Conservation (phyloP, 2,113 vertebrate genomes). For the Podilymbus podiceps region DNA sequence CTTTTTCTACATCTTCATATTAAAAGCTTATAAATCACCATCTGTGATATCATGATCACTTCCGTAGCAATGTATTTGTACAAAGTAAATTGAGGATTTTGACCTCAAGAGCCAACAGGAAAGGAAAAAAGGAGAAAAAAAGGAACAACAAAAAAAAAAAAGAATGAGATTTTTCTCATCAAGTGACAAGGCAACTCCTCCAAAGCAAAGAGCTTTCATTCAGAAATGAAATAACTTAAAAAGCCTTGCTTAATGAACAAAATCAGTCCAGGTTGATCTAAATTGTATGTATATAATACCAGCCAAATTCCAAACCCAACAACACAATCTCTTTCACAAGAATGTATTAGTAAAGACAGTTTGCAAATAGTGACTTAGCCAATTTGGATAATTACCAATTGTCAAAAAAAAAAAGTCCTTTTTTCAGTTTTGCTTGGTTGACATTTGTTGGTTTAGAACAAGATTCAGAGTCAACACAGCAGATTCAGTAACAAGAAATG, state of each 20-base stretch:
- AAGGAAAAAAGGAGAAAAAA: not conserved
- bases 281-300: not conserved
- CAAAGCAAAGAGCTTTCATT: not conserved
- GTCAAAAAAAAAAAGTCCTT: not conserved
- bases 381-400: not conserved
- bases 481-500: conserved; percentile 59
- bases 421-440: not conserved
- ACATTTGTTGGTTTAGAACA: not conserved
- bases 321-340: not conserved
- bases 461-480: conserved; percentile 40
- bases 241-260: not conserved
- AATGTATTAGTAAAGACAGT: not conserved
- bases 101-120: conserved; percentile 10
- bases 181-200: not conserved
- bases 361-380: not conserved
- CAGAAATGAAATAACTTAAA: not conserved
- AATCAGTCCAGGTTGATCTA: not conserved
- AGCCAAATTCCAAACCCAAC: not conserved
- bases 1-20: not conserved
- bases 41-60: not conserved
- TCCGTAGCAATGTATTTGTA: not conserved
- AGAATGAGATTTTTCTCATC: not conserved
- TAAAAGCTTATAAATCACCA: conserved; percentile 36
- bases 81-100: conserved; percentile 11
- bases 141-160: not conserved